phyloP scores from a whole-genome alignment of 1,140 invertebrate genomes.

The Drosophila aff. region DNA sequence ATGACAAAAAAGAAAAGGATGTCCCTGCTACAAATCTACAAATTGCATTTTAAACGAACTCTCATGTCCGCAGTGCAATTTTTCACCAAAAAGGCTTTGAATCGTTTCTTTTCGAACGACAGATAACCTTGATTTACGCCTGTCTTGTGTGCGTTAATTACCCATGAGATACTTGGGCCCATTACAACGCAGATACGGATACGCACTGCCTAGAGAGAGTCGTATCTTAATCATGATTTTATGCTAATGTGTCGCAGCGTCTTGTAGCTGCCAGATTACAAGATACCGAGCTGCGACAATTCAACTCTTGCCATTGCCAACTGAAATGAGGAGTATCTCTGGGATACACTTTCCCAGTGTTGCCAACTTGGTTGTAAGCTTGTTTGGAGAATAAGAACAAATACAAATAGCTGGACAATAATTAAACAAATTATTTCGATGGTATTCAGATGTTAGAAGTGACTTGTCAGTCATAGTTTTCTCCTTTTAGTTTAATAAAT shows the following conservation, averaged over 20 bases:
- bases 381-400: neutral
- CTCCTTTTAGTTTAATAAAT: no score
- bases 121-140: constrained; percentile 78
- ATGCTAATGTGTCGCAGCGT: constrained; percentile 83
- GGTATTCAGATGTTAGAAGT: no score
- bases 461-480: no score
- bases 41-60: constrained; percentile 78
- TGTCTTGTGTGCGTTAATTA: constrained; percentile 67
- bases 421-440: no score
- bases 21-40: constrained; percentile 23
- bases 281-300: constrained; percentile 62
- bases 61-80: constrained; percentile 50
- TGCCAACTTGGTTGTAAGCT: neutral
- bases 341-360: constrained; percentile 7
- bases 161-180: constrained; percentile 53
- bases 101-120: neutral
- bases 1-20: constrained; percentile 26
- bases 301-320: constrained; percentile 54
- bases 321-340: neutral
- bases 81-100: constrained; percentile 60
- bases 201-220: constrained; percentile 50
- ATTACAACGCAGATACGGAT: constrained; percentile 51
- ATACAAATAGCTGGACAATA: no score
- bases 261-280: constrained; percentile 67
- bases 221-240: constrained; percentile 84